These are phyloP conservation scores for Hofmannophila pseudospretella DNA, from an alignment of 2,888 invertebrate genomes.

Conservation along the genomic window DNA sequence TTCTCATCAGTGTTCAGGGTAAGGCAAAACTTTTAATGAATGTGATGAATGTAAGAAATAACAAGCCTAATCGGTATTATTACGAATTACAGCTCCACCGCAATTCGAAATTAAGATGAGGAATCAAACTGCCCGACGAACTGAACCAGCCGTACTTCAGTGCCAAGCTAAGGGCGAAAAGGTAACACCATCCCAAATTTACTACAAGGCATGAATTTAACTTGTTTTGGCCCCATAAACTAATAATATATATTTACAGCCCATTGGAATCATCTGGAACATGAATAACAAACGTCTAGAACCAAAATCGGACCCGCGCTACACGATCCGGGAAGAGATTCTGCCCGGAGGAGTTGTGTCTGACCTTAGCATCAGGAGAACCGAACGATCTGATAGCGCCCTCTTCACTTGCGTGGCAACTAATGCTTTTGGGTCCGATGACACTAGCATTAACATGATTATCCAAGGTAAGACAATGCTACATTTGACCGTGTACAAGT, in stretches of 20 bases:
- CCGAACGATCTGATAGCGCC: constrained; percentile 92
- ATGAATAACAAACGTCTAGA: constrained; percentile 95
- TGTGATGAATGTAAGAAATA: not conserved
- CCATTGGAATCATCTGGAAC: constrained; percentile 96
- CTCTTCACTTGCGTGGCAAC: constrained; percentile 95
- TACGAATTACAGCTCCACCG: constrained; percentile 83
- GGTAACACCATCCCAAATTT: too few species aligned
- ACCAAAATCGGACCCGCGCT: constrained; percentile 91
- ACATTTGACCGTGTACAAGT: not conserved
- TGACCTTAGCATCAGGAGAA: constrained; percentile 92
- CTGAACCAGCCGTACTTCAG: constrained; percentile 93
- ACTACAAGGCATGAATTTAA: too few species aligned
- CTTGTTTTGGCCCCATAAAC: too few species aligned
- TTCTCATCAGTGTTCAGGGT: constrained; percentile 96
- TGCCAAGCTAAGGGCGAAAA: constrained; percentile 96
- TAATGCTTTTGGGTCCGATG: constrained; percentile 95
- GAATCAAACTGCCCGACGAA: constrained; percentile 93
- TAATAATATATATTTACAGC: constrained; percentile 58
- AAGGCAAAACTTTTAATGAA: constrained; percentile 21
- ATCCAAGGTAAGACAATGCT: constrained; percentile 83
- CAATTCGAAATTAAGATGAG: constrained; percentile 95
- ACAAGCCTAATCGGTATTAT: not conserved
- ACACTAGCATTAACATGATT: constrained; percentile 96
- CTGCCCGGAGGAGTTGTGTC: constrained; percentile 91
- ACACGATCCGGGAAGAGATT: constrained; percentile 92